Conservation (phyloP, 2,113 vertebrate genomes). For the Odocoileus virginianus region DNA sequence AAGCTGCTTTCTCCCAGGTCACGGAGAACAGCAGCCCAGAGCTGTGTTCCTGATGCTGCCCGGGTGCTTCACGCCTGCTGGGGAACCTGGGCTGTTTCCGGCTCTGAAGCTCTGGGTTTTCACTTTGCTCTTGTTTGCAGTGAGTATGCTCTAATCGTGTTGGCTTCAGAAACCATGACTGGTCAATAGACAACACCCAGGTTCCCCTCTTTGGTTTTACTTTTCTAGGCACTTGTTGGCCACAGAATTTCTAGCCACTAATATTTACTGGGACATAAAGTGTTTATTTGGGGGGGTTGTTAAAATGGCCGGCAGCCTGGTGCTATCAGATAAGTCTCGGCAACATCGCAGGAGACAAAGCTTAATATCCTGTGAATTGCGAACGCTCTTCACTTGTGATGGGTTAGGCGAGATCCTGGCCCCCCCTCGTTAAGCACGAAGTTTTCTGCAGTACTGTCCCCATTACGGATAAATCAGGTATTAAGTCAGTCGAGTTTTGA, state of each 20-base stretch:
- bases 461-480: background rate
- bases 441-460: background rate
- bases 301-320: background rate
- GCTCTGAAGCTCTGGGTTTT: no score
- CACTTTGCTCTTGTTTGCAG: background rate
- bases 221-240: background rate
- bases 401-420: background rate
- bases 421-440: background rate
- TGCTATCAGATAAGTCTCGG: rapidly evolving
- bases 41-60: no score
- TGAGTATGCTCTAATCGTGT: rapidly evolving
- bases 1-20: background rate
- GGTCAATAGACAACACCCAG: rapidly evolving
- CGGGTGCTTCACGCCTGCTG: rapidly evolving
- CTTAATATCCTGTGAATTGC: background rate
- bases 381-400: background rate
- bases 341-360: background rate
- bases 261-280: background rate
- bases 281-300: background rate
- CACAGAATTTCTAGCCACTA: background rate
- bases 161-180: rapidly evolving
- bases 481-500: background rate
- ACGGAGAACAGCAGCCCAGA: rapidly evolving
- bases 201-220: background rate
- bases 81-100: rapidly evolving